phyloP scores from a whole-genome alignment of 2,113 vertebrate species.

The Aspiorhynchus laticeps region DNA sequence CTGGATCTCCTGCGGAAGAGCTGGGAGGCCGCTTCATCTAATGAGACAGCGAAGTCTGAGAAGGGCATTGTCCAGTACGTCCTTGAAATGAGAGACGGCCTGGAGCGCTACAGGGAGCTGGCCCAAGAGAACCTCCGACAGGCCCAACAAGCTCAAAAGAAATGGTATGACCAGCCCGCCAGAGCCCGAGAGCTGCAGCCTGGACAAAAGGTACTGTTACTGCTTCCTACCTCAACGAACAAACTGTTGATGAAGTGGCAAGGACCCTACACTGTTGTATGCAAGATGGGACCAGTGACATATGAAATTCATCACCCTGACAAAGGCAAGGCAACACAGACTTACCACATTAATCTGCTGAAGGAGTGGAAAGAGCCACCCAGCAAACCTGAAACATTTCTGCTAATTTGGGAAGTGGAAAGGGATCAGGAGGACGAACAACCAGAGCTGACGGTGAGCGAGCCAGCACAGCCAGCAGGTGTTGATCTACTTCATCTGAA shows the following conservation, averaged over 20 bases:
- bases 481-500: not conserved
- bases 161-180: not conserved
- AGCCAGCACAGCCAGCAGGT: not conserved
- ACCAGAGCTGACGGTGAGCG: not conserved
- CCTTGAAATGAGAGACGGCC: not conserved
- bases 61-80: conserved; percentile 3
- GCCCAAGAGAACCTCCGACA: not conserved
- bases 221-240: not conserved
- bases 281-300: not conserved
- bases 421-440: not conserved
- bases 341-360: not conserved
- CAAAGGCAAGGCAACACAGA: not conserved
- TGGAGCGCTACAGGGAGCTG: not conserved
- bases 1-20: not conserved
- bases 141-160: not conserved
- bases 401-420: not conserved
- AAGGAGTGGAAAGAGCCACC: not conserved
- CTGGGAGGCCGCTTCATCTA: not conserved
- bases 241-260: conserved; percentile 1
- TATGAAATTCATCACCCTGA: not conserved
- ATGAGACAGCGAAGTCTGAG: not conserved
- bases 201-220: not conserved
- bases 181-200: not conserved
- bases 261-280: not conserved
- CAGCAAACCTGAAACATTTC: not conserved